Evolutionary conservation across 1,140 invertebrate species (phyloP).

Genomic region (Spodoptera frugiperda): DNA sequence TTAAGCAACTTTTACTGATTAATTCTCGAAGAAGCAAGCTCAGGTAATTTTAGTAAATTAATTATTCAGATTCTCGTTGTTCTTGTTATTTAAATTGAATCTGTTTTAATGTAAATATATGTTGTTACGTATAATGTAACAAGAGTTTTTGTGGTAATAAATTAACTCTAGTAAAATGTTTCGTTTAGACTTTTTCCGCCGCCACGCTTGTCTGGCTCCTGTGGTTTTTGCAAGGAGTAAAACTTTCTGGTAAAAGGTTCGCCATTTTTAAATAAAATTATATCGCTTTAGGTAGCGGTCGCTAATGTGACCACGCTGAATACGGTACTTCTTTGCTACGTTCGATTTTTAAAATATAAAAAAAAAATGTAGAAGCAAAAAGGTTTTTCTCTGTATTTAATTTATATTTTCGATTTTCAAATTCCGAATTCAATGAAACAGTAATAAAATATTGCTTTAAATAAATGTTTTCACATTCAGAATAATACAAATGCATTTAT

Average conservation of each 20-base stretch:
- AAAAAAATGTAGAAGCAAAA: no score
- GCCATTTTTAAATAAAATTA: background rate
- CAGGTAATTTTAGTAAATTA: background rate
- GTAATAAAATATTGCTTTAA: no score
- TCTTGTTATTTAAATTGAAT: slow-evolving; percentile 13
- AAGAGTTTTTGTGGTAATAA: slow-evolving; percentile 18
- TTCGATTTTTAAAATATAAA: no score
- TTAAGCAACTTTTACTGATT: background rate
- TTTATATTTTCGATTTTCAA: no score
- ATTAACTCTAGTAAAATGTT: slow-evolving; percentile 32
- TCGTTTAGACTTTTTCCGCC: slow-evolving; percentile 31
- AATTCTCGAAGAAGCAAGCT: background rate
- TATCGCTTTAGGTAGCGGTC: no score
- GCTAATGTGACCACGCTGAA: no score
- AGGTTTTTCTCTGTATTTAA: no score
- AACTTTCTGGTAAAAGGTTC: slow-evolving; percentile 21
- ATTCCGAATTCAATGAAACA: no score
- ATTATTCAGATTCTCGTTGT: no score
- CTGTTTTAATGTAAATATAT: slow-evolving; percentile 11
- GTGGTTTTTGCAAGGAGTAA: slow-evolving; percentile 28
- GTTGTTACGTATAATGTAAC: slow-evolving; percentile 18
- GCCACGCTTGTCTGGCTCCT: slow-evolving; percentile 31
- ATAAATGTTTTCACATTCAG: no score
- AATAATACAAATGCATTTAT: no score
- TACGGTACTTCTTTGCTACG: no score